Percentiles rank a stretch among this genome's conserved stretches.
Conservation (phyloP, 2,113 vertebrate species). For the Rhinopomastus cyanomelas region DNA sequence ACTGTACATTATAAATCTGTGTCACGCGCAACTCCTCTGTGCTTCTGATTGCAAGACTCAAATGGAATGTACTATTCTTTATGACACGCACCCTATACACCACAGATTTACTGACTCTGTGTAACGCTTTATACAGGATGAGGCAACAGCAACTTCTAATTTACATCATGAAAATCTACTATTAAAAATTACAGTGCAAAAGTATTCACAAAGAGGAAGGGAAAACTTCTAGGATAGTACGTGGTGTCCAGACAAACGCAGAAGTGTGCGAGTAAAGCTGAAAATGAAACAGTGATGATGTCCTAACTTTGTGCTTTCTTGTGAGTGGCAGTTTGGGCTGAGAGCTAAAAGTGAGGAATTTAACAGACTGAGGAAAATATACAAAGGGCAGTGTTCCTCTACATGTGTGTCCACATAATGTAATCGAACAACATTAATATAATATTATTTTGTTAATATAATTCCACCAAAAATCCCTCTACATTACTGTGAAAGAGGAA, state of each 20-base stretch:
- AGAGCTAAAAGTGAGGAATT: neutral
- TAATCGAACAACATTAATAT: too few relatives aligned
- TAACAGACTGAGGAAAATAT: neutral
- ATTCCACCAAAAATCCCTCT: neutral
- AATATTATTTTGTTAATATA: too few relatives aligned
- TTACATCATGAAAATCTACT: neutral
- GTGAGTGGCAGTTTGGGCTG: neutral
- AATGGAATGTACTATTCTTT: neutral
- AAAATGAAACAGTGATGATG: neutral
- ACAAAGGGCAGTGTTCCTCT: neutral
- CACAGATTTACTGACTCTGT: slow-evolving; percentile 3
- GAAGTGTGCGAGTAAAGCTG: neutral
- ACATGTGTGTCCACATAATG: neutral
- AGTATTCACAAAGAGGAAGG: neutral
- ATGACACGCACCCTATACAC: neutral
- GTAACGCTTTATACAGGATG: neutral
- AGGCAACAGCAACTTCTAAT: slow-evolving; percentile 8
- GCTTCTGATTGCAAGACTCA: neutral
- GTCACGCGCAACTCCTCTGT: neutral
- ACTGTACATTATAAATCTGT: neutral
- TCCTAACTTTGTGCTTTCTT: neutral
- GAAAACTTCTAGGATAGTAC: neutral
- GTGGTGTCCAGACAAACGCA: neutral
- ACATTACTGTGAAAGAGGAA: neutral
- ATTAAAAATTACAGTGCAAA: neutral